A percentile compares a stretch with the other conserved stretches of the same genome.
These are phyloP conservation scores for Corella eumyota DNA, from an alignment of 23 tunicate species.

Conservation along the genomic window DNA sequence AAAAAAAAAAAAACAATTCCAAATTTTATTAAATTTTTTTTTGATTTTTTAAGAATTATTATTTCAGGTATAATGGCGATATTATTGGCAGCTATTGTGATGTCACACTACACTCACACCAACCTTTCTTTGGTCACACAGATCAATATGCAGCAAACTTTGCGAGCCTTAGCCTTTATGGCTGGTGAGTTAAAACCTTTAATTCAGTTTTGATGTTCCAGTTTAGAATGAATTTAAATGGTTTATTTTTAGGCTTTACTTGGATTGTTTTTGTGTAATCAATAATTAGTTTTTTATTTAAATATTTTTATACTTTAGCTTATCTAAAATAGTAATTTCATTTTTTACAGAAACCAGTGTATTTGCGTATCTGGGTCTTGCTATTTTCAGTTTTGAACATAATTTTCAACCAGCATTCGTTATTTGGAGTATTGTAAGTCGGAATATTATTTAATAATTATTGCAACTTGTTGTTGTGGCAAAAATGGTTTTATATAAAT, in stretches of 20 bases:
- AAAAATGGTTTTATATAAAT: background rate
- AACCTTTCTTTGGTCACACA: slow-evolving; percentile 95
- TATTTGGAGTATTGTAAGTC: slow-evolving; percentile 97
- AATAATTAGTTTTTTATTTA: too few species aligned
- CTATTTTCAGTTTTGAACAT: slow-evolving; percentile 89
- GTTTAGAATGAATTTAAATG: background rate
- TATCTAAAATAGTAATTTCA: too few species aligned
- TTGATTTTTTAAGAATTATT: too few species aligned
- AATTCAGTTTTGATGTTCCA: background rate
- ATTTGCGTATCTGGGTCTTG: slow-evolving; percentile 96
- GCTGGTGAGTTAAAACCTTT: slow-evolving; percentile 41
- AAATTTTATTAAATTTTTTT: too few species aligned
- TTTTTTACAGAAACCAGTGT: slow-evolving; percentile 82
- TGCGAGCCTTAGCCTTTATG: slow-evolving; percentile 82
- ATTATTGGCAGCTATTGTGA: slow-evolving; percentile 91
- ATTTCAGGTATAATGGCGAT: slow-evolving; percentile 92
- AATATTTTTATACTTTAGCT: too few species aligned
- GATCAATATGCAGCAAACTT: slow-evolving; percentile 94
- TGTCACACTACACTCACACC: slow-evolving; percentile 99
- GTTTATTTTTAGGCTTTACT: too few species aligned
- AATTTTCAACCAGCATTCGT: slow-evolving; percentile 95
- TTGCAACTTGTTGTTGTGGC: background rate
- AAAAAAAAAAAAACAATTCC: too few species aligned
- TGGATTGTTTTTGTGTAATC: background rate
- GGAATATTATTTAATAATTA: background rate